These are phyloP conservation scores for Schizaphis graminum DNA, from an alignment of 2,888 invertebrate genomes.

Conservation along the genomic window DNA sequence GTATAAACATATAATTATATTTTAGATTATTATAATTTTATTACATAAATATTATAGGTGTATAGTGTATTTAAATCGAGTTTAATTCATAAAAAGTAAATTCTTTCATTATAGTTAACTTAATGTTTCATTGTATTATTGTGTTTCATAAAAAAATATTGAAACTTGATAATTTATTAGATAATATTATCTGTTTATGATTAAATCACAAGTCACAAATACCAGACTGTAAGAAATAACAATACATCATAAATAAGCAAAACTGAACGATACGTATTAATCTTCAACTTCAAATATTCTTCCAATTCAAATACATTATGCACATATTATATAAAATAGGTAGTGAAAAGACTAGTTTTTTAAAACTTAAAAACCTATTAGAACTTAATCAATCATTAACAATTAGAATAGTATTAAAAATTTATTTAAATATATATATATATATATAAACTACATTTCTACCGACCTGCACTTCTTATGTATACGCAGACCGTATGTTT, in stretches of 20 bases:
- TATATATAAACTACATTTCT: background rate
- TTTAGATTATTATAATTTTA: background rate
- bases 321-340: background rate
- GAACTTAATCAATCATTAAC: background rate
- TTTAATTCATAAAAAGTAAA: slow-evolving; percentile 20
- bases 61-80: background rate
- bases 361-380: background rate
- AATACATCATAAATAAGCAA: background rate
- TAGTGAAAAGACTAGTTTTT: background rate
- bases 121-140: background rate
- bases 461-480: background rate
- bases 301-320: background rate
- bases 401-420: background rate
- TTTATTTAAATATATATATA: background rate
- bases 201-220: background rate
- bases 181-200: background rate
- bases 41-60: background rate
- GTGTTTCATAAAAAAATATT: background rate
- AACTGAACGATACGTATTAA: background rate
- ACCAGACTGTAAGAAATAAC: background rate
- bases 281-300: background rate
- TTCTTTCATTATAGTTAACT: background rate
- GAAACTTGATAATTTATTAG: background rate
- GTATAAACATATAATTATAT: background rate
- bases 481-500: background rate